These are phyloP conservation scores for Lycaon pictus DNA, from an alignment of 2,113 vertebrate genomes.

Conservation along the genomic window DNA sequence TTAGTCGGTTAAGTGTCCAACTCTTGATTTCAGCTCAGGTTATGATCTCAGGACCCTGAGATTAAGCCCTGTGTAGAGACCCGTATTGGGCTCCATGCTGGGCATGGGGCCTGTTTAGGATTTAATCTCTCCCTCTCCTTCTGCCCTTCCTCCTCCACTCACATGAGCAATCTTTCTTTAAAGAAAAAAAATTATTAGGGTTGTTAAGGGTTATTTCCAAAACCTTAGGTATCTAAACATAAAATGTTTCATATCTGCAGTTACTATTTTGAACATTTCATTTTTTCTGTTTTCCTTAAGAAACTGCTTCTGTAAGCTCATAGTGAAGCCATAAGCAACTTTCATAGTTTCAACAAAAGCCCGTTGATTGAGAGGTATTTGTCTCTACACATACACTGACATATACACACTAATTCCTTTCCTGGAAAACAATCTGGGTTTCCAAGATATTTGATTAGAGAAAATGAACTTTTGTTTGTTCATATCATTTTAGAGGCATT, in stretches of 20 bases:
- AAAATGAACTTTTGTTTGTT: conserved; percentile 44
- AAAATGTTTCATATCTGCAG: neutral
- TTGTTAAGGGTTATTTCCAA: neutral
- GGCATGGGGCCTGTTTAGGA: neutral
- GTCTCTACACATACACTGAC: neutral
- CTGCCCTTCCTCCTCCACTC: neutral
- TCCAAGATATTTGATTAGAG: conserved; percentile 7
- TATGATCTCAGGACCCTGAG: neutral
- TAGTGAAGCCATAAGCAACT: neutral
- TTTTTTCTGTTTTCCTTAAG: neutral
- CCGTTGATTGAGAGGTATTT: neutral
- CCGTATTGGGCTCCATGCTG: neutral
- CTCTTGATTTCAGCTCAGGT: neutral
- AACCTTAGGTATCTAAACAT: neutral
- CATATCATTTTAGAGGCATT: conserved; percentile 30
- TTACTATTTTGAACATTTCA: neutral
- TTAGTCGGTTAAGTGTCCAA: neutral
- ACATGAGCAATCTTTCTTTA: neutral
- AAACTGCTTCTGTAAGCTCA: neutral
- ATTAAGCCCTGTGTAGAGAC: neutral
- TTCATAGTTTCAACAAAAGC: neutral
- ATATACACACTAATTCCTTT: neutral
- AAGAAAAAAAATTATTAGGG: neutral
- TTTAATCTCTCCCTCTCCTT: neutral
- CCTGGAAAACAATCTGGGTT: neutral